These are phyloP conservation scores for Apogon hyalosoma DNA, from an alignment of 2,797 vertebrate genomes.

Conservation along the genomic window DNA sequence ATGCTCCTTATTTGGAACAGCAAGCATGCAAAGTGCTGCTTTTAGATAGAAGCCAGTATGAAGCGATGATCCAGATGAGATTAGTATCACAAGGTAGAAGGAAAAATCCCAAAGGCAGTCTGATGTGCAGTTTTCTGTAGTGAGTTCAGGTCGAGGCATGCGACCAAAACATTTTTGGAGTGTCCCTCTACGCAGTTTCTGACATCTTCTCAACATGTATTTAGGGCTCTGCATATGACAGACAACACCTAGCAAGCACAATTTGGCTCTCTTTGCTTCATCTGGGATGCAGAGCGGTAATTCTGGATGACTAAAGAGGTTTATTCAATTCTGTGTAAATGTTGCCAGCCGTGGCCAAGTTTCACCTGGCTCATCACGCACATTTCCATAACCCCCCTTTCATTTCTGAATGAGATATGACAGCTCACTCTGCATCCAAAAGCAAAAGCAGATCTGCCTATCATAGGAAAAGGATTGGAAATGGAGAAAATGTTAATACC, in stretches of 20 bases:
- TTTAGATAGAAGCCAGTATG: constrained; percentile 37
- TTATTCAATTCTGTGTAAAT: constrained; percentile 73
- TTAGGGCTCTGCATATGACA: constrained; percentile 51
- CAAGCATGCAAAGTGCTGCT: constrained; percentile 45
- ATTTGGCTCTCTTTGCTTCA: constrained; percentile 60
- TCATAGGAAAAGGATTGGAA: constrained; percentile 52
- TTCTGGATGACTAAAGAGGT: constrained; percentile 76
- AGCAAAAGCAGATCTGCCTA: constrained; percentile 43
- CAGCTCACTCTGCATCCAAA: constrained; percentile 54
- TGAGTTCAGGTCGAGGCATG: constrained; percentile 36
- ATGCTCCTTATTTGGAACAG: constrained; percentile 45
- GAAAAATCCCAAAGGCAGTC: constrained; percentile 21
- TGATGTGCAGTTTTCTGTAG: constrained; percentile 21
- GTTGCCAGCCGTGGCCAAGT: constrained; percentile 62
- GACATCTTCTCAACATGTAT: constrained; percentile 45
- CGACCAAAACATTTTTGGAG: constrained; percentile 17
- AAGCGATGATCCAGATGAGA: constrained; percentile 55
- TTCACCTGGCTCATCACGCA: constrained; percentile 70
- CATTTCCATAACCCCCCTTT: constrained; percentile 69
- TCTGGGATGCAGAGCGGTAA: constrained; percentile 65
- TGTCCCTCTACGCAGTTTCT: constrained; percentile 23
- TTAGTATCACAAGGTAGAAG: constrained; percentile 37
- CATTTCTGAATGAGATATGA: constrained; percentile 69
- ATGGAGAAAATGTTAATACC: constrained; percentile 39
- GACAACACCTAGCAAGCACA: constrained; percentile 53